Base-by-base conservation (phyloP, 2,888 invertebrate genomes). In the Neoaliturus tenellus region DNA sequence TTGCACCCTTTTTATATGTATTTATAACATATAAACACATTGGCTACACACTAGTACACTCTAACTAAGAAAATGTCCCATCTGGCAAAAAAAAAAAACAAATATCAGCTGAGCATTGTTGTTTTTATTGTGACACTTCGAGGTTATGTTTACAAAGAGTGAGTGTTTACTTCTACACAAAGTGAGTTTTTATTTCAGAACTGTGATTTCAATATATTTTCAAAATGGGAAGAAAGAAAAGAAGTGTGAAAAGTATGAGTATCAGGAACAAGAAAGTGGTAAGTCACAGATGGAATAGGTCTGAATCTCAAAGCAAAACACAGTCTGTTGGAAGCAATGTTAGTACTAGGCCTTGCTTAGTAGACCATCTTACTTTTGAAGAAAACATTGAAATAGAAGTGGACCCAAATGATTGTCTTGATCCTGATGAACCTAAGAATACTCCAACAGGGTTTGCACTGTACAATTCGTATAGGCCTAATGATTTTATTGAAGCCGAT, bases 221-320 rank as follows among this genome's bases (percentile, higher is more conserved):
- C 4, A n/a, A n/a, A n/a, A 51, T 67, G 35, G 35, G 67, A 23
- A 33, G 67, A 33, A 67, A 67, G 67, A 12, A 67, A 67, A 67
- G 25, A 25, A 67, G 67, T 67, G 67, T 67, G 67, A 33, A 14
- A 67, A 67, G 12, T 73, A 44, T 35, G 35, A 73, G 39, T 73
- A 35, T 35, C 20, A 51, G 51, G 51, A 51, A 51, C 51, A 51
- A 51, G 51, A 51, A 51, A 51, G 51, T 51, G 51, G 51, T 51
- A 51, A 51, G 51, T 51, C 20, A n/a, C 51, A 51, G 17, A 51
- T 51, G 51, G 51, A 51, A 51, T 51, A 51, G 51, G 51, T 51
- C 14, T 51, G 51, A 51, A 51, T 51, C 20, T 12, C 51, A 51
- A 51, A 51, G 51, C 51, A 51, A 51, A 51, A 17, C 51, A 51